Evolutionary conservation across 2,113 vertebrate species (phyloP).

Genomic region (Anthoscopus minutus): DNA sequence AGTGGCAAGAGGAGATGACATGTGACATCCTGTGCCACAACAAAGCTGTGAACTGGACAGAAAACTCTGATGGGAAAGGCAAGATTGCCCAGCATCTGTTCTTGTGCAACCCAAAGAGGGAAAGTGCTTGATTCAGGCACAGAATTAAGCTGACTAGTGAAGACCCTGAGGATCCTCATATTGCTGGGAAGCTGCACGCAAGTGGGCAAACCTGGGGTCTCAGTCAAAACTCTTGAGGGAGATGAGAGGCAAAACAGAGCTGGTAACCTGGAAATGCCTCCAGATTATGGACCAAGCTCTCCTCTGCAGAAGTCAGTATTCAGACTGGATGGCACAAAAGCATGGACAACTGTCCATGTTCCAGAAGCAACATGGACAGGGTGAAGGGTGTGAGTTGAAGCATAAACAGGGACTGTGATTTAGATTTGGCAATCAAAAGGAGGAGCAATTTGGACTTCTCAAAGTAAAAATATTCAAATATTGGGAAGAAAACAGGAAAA

Average conservation of each 20-base stretch:
- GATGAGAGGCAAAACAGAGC: background rate
- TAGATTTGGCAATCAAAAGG: background rate
- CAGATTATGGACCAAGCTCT: background rate
- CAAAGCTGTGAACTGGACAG: background rate
- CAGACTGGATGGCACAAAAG: background rate
- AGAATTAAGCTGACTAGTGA: background rate
- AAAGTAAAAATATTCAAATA: background rate
- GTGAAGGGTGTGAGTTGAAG: background rate
- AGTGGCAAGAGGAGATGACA: background rate
- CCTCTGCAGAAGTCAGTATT: background rate
- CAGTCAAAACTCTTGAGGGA: background rate
- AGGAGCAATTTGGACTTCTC: background rate
- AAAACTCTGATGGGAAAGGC: background rate
- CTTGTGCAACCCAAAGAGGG: background rate
- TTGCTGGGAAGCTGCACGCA: background rate
- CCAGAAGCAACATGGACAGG: background rate
- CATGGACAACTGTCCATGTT: rapidly evolving
- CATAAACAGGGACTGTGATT: background rate
- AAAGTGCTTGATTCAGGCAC: background rate
- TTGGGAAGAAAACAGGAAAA: background rate
- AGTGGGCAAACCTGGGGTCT: background rate
- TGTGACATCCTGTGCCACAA: background rate
- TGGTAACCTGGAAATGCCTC: background rate
- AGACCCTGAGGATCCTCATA: background rate
- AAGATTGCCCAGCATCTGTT: background rate